Percentiles rank a stretch among this genome's conserved stretches.
These are phyloP conservation scores for Apodemia mormo DNA, from an alignment of 2,888 invertebrate genomes.

Conservation along the genomic window DNA sequence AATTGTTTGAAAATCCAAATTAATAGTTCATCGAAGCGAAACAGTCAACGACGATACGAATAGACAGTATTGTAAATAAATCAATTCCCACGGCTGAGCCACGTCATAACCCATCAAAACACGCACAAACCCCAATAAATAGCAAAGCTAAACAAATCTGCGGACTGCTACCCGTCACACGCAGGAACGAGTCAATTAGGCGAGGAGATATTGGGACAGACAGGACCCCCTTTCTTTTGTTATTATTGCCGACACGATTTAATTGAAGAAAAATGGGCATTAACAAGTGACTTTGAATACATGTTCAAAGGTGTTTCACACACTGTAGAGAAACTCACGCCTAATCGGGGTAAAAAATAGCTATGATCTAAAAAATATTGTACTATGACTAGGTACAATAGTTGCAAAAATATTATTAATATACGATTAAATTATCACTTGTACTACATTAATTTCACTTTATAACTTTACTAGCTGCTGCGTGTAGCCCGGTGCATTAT, in stretches of 20 bases:
- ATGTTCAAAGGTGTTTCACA: background rate
- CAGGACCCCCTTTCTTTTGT: conserved; percentile 37
- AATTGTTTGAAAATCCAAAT: background rate
- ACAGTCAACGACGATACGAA: conserved; percentile 4
- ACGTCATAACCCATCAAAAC: conserved; percentile 61
- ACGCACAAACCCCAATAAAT: conserved; percentile 32
- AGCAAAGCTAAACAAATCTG: conserved; percentile 55
- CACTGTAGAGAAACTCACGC: too few species aligned
- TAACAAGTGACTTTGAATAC: background rate
- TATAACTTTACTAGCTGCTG: too few species aligned
- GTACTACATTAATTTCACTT: too few species aligned
- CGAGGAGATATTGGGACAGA: conserved; percentile 54
- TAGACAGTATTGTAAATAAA: conserved; percentile 21
- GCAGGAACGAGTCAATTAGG: conserved; percentile 56
- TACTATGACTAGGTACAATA: too few species aligned
- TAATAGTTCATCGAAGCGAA: background rate
- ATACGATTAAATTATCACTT: too few species aligned
- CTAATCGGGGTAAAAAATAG: too few species aligned
- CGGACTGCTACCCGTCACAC: conserved; percentile 52
- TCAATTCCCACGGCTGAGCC: conserved; percentile 52
- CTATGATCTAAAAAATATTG: too few species aligned
- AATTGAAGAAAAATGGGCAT: conserved; percentile 4
- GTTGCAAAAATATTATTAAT: too few species aligned
- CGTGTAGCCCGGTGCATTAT: too few species aligned
- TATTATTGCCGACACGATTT: conserved; percentile 17